Conservation (phyloP, 2,113 vertebrate genomes). For the Malurus cyaneus region DNA sequence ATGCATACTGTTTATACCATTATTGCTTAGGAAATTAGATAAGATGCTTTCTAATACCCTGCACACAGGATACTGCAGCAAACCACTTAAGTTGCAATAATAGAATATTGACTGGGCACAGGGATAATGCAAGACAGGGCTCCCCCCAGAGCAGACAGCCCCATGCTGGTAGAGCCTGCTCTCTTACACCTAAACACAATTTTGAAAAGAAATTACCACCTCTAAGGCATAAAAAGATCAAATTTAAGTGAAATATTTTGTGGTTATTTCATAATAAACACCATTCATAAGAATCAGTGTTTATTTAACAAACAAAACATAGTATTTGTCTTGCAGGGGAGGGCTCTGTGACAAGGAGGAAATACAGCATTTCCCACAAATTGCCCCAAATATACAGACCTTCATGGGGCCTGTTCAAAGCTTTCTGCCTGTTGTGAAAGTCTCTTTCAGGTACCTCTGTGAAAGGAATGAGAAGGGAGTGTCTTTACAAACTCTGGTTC, state of each 20-base stretch:
- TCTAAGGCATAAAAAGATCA: background rate
- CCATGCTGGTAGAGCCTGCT: background rate
- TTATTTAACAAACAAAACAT: background rate
- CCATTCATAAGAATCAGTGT: background rate
- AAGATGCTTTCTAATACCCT: slow-evolving; percentile 71
- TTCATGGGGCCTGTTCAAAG: background rate
- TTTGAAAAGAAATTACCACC: background rate
- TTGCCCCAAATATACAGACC: background rate
- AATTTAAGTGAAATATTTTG: background rate
- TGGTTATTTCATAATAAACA: background rate
- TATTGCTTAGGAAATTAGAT: slow-evolving; percentile 78
- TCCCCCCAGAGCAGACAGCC: slow-evolving; percentile 30
- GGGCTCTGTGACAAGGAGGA: background rate
- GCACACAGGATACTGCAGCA: slow-evolving; percentile 60
- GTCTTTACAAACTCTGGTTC: too few species aligned
- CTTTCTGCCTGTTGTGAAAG: background rate
- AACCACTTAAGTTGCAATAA: slow-evolving; percentile 75
- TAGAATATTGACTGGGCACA: slow-evolving; percentile 74
- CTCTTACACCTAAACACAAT: background rate
- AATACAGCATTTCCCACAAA: background rate
- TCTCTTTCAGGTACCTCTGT: too few species aligned
- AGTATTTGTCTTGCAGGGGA: background rate
- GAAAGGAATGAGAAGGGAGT: too few species aligned
- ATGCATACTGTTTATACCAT: slow-evolving; percentile 69
- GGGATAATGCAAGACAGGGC: slow-evolving; percentile 48